These are phyloP conservation scores for Drosophila tsacasi DNA, from an alignment of 1,140 invertebrate genomes.

Conservation along the genomic window DNA sequence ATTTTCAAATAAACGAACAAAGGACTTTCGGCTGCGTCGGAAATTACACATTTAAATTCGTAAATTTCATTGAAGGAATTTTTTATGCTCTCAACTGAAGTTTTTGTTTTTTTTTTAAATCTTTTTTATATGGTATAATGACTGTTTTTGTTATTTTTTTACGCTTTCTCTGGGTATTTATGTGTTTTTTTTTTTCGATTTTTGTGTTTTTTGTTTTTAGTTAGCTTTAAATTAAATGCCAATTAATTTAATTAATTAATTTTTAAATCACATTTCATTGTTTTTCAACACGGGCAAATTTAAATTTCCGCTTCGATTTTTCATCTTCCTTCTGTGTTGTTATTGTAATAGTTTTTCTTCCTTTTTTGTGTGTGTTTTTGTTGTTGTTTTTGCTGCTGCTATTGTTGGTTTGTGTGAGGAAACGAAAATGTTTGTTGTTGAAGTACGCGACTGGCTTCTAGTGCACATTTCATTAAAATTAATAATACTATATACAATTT, in stretches of 20 bases:
- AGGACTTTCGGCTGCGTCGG: constrained; percentile 49
- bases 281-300: constrained; percentile 82
- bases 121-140: constrained; percentile 74
- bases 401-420: constrained; percentile 69
- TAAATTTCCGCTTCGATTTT: constrained; percentile 68
- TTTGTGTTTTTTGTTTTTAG: constrained; percentile 41
- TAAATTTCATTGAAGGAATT: constrained; percentile 83
- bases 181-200: constrained; percentile 32
- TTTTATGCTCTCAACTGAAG: constrained; percentile 71
- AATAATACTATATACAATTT: constrained; percentile 82
- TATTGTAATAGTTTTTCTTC: constrained; percentile 50
- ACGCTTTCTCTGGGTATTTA: constrained; percentile 37
- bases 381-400: constrained; percentile 38
- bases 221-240: constrained; percentile 80
- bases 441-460: constrained; percentile 60
- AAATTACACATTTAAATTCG: constrained; percentile 80
- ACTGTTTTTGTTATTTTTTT: constrained; percentile 77
- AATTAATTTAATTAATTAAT: constrained; percentile 84
- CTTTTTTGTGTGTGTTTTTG: constrained; percentile 13
- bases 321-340: constrained; percentile 57
- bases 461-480: constrained; percentile 79
- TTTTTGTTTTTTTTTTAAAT: constrained; percentile 11
- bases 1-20: constrained; percentile 53
- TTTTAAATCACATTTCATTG: constrained; percentile 85
- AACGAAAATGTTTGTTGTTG: constrained; percentile 67